Base-by-base conservation (phyloP, 1,140 invertebrate species). In the Eulimnadia texana region DNA sequence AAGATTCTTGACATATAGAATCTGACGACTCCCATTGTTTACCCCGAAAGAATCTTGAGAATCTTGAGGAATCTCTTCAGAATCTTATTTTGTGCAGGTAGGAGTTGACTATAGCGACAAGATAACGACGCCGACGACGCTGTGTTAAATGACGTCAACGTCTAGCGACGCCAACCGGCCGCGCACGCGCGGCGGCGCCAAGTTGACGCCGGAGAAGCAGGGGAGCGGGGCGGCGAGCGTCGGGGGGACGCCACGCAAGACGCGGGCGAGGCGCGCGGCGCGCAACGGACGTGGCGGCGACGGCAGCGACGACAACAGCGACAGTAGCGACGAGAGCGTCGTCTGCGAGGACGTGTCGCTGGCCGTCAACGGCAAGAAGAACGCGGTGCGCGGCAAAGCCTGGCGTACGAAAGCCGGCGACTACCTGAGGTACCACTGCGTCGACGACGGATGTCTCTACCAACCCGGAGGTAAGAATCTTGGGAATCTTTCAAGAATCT, bases 311-410 rank as follows among this genome's bases (percentile, higher is more conserved):
- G 33, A 42, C 33, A 16, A 42, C 6, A 16, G 33, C 33, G 16
- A 16, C 33, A 16, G 16, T 16, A 42, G 33, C 33, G 33, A 42
- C 33, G 33, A 42, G 33, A 42, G 33, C 27, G 25, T 53, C 3
- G 54, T 52, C 13, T 54, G 56, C 19, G 67, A 68, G 54, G 67
- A 71, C 50, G 66, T 71, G 47, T 65, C 67, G 63, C 68, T 70
- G n/a, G 66, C 68, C n/a, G 69, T 70, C 33, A 64, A 65, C 11
- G 70, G 70, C 22, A 71, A 71, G 58, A 70, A 71, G 53, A 67
- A 67, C 50, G 67, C 67, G 54, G 62, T 71, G n/a, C 66, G 68
- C 28, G 70, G 70, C 33, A 63, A 67, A 60, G 69, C 67, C 10
- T 71, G 67, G 66, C 68, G 65, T 19, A 69, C 69, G 20, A 54